Percentiles rank a stretch among this genome's conserved stretches.
These are phyloP conservation scores for Lepidocyrtoides sp. DNA, from an alignment of 2,888 invertebrate genomes.

Conservation along the genomic window DNA sequence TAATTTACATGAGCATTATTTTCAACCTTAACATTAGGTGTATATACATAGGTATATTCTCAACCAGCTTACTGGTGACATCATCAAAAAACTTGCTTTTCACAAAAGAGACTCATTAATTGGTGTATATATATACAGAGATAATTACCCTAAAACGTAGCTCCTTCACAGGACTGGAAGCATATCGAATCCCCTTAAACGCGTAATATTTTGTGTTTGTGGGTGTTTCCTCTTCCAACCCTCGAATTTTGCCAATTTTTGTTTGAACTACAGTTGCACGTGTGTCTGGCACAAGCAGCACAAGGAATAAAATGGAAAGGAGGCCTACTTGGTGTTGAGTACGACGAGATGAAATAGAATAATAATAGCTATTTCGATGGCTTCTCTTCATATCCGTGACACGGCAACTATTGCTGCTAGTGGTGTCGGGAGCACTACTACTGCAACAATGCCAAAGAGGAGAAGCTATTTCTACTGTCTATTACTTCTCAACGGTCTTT, in stretches of 20 bases:
- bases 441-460: slow-evolving; percentile 37
- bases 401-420: background rate
- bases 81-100: background rate
- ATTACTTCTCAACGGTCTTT: background rate
- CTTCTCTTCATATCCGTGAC: slow-evolving; percentile 31
- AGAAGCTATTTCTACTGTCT: background rate
- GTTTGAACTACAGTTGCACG: slow-evolving; percentile 83
- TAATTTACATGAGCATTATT: background rate
- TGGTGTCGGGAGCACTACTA: slow-evolving; percentile 7
- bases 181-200: slow-evolving; percentile 86
- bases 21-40: background rate
- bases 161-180: slow-evolving; percentile 85
- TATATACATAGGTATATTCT: no score
- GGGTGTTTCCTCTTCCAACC: slow-evolving; percentile 82
- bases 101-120: background rate
- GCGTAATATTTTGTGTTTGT: slow-evolving; percentile 84
- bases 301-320: slow-evolving; percentile 63
- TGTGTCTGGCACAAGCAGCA: slow-evolving; percentile 64
- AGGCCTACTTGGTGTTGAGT: slow-evolving; percentile 27
- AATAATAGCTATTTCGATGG: background rate
- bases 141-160: slow-evolving; percentile 85
- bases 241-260: slow-evolving; percentile 85
- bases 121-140: no score
- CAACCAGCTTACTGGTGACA: background rate
- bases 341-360: background rate